These are phyloP conservation scores for Pristis pectinata DNA, from an alignment of 2,797 vertebrate genomes.

Conservation along the genomic window DNA sequence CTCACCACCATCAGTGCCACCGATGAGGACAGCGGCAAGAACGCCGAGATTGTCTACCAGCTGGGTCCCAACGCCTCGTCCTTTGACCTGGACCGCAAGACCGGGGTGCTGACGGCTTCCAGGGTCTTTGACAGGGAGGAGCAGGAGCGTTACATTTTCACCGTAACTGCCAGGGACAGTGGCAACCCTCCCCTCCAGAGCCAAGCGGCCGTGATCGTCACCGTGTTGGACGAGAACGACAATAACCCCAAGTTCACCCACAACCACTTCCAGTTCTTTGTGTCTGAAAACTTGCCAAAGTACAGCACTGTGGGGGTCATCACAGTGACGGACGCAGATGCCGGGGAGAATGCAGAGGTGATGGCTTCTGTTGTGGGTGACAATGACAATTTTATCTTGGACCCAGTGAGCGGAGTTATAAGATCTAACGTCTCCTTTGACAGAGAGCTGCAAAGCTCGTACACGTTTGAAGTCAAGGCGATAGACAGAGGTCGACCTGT, in stretches of 20 bases:
- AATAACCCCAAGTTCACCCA: conserved; percentile 98
- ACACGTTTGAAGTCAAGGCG: conserved; percentile 93
- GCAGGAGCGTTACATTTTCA: conserved; percentile 92
- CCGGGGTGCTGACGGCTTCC: conserved; percentile 91
- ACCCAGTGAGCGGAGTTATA: conserved; percentile 92
- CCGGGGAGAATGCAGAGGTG: conserved; percentile 90
- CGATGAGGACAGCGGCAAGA: conserved; percentile 96
- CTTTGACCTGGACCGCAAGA: conserved; percentile 97
- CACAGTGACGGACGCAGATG: conserved; percentile 93
- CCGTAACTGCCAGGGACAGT: conserved; percentile 94
- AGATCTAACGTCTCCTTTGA: conserved; percentile 98
- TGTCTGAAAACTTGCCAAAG: conserved; percentile 96
- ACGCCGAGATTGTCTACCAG: conserved; percentile 97
- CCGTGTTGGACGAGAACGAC: conserved; percentile 93
- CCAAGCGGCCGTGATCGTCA: conserved; percentile 93
- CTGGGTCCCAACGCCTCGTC: conserved; percentile 96
- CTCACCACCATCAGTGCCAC: conserved; percentile 94
- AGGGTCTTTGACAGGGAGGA: conserved; percentile 96
- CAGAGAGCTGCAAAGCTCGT: conserved; percentile 94
- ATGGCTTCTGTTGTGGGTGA: conserved; percentile 92
- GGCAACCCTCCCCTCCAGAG: conserved; percentile 93
- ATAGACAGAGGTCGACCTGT: conserved; percentile 86
- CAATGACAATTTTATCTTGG: conserved; percentile 95
- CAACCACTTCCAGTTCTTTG: conserved; percentile 99
- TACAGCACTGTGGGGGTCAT: conserved; percentile 98